Conservation (phyloP, 2,113 vertebrate genomes). For the Thinocorus orbignyianus region DNA sequence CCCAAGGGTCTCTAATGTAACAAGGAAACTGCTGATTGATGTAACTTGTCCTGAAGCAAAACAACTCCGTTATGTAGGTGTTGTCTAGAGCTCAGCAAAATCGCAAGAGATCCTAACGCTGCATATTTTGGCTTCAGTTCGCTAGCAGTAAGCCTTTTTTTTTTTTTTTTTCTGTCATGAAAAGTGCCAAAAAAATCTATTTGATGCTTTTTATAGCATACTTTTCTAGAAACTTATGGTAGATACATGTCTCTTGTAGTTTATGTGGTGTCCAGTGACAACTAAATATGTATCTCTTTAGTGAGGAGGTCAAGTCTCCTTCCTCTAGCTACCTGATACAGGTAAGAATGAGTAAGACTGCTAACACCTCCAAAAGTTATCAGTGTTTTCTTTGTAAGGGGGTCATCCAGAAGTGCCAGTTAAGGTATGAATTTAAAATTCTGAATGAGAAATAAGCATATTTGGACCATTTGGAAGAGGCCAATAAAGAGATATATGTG, state of each 20-base stretch:
- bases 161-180: not conserved
- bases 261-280: not conserved
- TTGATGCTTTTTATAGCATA: not conserved
- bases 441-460: not conserved
- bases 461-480: not conserved
- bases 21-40: constrained; percentile 1
- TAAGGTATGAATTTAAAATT: not conserved
- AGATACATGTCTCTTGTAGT: not conserved
- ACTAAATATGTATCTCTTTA: not conserved
- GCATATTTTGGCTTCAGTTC: not conserved
- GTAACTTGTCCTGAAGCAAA: constrained; percentile 7
- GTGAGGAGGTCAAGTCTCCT: not conserved
- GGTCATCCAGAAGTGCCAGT: not conserved
- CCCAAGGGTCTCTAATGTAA: not conserved
- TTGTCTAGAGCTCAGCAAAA: constrained; percentile 22
- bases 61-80: not conserved
- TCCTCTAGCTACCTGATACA: not conserved
- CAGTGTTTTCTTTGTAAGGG: not conserved
- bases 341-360: not conserved
- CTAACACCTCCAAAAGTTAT: not conserved
- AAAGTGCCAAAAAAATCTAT: not conserved
- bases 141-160: not conserved
- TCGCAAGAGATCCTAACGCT: not conserved
- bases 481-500: not conserved
- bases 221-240: not conserved